These are phyloP conservation scores for Laspeyria flexula DNA, from an alignment of 2,888 invertebrate genomes.

Conservation along the genomic window DNA sequence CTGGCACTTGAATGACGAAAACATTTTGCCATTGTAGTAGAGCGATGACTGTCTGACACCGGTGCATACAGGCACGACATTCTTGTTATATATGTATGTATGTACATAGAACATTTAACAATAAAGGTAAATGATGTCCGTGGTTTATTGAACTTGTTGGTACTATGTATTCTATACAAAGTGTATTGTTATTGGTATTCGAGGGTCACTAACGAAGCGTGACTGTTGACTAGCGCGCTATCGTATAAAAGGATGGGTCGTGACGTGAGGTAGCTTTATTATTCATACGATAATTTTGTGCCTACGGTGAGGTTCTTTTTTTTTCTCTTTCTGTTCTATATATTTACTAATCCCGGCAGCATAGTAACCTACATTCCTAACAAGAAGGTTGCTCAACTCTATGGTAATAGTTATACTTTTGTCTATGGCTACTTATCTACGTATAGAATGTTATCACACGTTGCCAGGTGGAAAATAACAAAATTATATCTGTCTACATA, in stretches of 20 bases:
- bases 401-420: not conserved
- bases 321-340: no score
- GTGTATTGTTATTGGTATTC: slow-evolving; percentile 24
- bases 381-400: not conserved
- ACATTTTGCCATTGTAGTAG: no score
- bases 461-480: not conserved
- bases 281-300: no score
- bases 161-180: slow-evolving; percentile 11
- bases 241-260: slow-evolving; percentile 1
- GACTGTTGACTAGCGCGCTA: slow-evolving; percentile 4
- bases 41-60: no score
- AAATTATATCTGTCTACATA: no score
- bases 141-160: slow-evolving; percentile 9
- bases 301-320: no score
- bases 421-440: not conserved
- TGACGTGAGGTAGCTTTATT: no score
- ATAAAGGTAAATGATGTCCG: slow-evolving; percentile 5
- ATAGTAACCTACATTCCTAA: not conserved
- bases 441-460: not conserved
- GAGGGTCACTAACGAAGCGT: slow-evolving; percentile 26
- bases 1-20: no score
- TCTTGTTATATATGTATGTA: no score
- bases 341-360: not conserved
- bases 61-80: no score
- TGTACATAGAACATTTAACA: no score